Conservation (phyloP, 2,113 vertebrate species). For the Anolis sagrei region DNA sequence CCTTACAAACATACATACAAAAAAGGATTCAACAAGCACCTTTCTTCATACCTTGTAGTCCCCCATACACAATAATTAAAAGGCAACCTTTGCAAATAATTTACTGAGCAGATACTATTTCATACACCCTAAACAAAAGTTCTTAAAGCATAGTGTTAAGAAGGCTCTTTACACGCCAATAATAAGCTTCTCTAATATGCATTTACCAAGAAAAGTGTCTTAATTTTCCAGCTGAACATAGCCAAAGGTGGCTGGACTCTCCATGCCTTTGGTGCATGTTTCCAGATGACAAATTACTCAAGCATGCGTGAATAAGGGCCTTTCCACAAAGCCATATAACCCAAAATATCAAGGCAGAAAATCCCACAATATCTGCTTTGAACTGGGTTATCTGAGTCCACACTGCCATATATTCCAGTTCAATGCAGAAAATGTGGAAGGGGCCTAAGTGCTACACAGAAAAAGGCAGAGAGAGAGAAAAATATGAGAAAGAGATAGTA, state of each 20-base stretch:
- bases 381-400: no score
- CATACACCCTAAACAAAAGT: slow-evolving; percentile 27
- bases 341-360: no score
- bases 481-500: no score
- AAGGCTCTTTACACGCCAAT: not conserved
- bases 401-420: no score
- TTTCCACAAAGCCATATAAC: no score
- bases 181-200: not conserved
- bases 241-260: not conserved
- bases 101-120: not conserved
- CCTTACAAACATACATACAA: slow-evolving; percentile 45
- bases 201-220: slow-evolving; percentile 17
- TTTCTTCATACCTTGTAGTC: not conserved
- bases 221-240: not conserved
- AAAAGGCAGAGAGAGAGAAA: no score
- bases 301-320: no score
- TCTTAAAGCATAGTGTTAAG: not conserved
- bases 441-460: no score
- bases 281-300: not conserved
- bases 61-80: not conserved
- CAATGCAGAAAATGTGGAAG: no score
- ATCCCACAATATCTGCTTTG: no score
- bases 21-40: slow-evolving; percentile 41
- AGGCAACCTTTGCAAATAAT: slow-evolving; percentile 45
- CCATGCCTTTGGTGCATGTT: not conserved